These are phyloP conservation scores for Heliothis subflexa DNA, from an alignment of 1,140 invertebrate genomes.

Conservation along the genomic window DNA sequence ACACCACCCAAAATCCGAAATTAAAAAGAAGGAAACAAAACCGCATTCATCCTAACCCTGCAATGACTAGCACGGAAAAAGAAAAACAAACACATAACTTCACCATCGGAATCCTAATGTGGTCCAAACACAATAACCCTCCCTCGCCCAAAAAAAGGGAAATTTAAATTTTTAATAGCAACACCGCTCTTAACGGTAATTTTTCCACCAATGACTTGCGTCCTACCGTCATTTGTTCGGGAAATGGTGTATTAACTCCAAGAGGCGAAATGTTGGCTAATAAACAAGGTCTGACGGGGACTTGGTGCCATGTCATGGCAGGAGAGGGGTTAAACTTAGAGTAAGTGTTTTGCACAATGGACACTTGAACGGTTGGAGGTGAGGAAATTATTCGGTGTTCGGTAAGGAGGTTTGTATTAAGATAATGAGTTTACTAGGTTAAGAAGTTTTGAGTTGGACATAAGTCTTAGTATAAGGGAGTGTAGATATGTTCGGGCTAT, in stretches of 20 bases:
- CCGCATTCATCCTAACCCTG: neutral
- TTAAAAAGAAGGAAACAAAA: neutral
- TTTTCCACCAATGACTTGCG: conserved; percentile 66
- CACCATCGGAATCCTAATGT: conserved; percentile 30
- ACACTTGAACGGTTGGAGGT: neutral
- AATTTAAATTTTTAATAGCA: conserved; percentile 40
- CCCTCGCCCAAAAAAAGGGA: conserved; percentile 2
- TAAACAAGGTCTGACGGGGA: conserved; percentile 43
- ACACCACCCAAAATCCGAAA: neutral
- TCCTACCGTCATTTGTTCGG: conserved; percentile 61
- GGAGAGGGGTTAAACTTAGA: conserved; percentile 7
- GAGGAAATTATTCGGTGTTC: neutral
- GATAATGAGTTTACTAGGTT: neutral
- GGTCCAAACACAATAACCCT: neutral
- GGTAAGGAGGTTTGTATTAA: neutral
- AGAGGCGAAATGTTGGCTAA: conserved; percentile 28
- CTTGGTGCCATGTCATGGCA: conserved; percentile 23
- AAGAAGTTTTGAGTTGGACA: neutral
- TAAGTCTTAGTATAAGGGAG: too few species aligned
- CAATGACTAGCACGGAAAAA: conserved; percentile 15
- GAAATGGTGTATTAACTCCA: conserved; percentile 58
- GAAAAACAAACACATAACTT: conserved; percentile 34
- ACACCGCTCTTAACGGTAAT: conserved; percentile 48
- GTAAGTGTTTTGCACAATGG: conserved; percentile 4
- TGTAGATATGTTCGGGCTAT: too few species aligned